Evolutionary conservation across 2,888 invertebrate genomes (phyloP), one percentile per base, ranked within the genome.

Genomic region (Cosmia pyralina): DNA sequence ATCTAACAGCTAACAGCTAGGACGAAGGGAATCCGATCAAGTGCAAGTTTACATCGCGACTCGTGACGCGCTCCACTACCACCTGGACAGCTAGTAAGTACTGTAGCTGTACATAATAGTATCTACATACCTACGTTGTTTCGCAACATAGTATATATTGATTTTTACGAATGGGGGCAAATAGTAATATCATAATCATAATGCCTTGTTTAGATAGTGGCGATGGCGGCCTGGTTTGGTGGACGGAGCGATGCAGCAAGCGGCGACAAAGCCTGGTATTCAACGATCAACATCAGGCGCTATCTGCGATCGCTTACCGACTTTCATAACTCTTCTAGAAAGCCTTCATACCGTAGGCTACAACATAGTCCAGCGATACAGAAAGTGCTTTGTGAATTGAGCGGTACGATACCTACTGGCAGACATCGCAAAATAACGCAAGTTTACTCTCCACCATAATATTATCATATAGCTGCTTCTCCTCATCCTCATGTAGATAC

Each of bases 11-110:
- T 84, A 90, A 85, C 85, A 34, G 79, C 89, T 86, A 90, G 89
- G 91, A 84, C 91, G 83, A 77, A 89, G 90, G 83, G 95, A 95
- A 94, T 84, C 94, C 94, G 63, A 68, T 75, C 85, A 94, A 94
- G 91, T 94, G 94, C 93, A 92, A 91, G 91, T 91, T 89, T 88
- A 90, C 88, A 89, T 78, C 52, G 41, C 50, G 44, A 57, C 65
- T 52, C 83, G 87, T 84, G 81, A 84, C 86, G 87, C 82, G 79
- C 84, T 75, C 71, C 66, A 62, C 60, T 68, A 63, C 38, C 55
- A 83, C 75, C 79, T 81, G 48, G 70, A 75, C 73, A 78, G 53
- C 63, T 64, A 41, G 17, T 53, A 53, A 48, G 28, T 63, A 62
- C 34, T 34, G n/a, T 50, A 10, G 15, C 63, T 65, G 38, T 38